Percentiles rank a stretch among this genome's conserved stretches.
These are phyloP conservation scores for Trochalopteron elliotii DNA, from an alignment of 2,113 vertebrate species.

Conservation along the genomic window DNA sequence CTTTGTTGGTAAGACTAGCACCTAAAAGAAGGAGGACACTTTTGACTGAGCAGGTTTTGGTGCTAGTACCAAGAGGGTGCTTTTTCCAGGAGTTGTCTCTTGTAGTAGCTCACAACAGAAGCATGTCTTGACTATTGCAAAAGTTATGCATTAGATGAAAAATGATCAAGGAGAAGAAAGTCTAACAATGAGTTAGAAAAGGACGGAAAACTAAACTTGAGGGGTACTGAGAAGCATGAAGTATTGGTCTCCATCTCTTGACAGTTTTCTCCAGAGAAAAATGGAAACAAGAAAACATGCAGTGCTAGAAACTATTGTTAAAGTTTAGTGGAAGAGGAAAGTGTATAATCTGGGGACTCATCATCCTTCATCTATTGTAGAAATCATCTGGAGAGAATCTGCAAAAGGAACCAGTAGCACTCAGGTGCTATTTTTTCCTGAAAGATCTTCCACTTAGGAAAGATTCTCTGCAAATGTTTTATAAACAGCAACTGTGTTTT, in stretches of 20 bases:
- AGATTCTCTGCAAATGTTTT: background rate
- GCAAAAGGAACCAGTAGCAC: background rate
- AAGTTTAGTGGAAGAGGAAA: background rate
- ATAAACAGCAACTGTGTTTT: accelerated
- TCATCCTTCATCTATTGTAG: background rate
- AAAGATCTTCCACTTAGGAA: background rate
- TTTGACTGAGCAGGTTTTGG: background rate
- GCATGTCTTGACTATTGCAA: background rate
- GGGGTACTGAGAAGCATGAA: background rate
- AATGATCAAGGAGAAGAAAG: background rate
- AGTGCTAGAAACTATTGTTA: background rate
- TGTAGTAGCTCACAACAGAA: background rate
- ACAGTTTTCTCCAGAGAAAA: background rate
- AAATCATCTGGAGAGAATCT: background rate
- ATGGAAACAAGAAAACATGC: background rate
- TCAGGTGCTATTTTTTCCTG: background rate
- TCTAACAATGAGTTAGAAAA: background rate
- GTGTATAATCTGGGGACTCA: background rate
- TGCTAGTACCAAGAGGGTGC: background rate
- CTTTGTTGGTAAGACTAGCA: background rate
- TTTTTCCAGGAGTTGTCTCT: background rate
- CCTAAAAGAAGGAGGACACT: background rate
- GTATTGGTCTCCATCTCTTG: background rate
- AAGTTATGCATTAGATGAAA: background rate
- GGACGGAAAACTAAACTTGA: background rate